These are phyloP conservation scores for Oreohelix idahoensis DNA, from an alignment of 1,140 invertebrate genomes.

Conservation along the genomic window DNA sequence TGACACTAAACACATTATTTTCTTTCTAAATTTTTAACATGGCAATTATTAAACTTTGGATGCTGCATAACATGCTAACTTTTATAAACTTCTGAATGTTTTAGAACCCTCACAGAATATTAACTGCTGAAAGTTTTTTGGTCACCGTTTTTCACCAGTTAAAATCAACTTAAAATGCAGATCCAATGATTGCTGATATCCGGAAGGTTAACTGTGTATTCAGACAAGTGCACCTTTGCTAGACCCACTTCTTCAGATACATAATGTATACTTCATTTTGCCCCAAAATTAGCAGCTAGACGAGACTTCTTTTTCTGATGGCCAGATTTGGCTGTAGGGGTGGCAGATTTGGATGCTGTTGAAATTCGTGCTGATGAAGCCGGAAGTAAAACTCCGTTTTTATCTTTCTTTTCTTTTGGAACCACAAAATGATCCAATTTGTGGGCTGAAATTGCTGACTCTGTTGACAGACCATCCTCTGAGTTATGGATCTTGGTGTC, in stretches of 20 bases:
- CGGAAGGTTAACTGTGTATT: background rate
- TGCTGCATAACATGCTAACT: too few relatives aligned
- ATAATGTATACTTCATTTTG: background rate
- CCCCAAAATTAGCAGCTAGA: slow-evolving; percentile 29
- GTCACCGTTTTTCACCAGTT: too few relatives aligned
- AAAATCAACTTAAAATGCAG: too few relatives aligned
- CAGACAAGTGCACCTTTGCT: background rate
- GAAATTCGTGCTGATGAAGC: background rate
- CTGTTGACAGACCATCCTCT: background rate
- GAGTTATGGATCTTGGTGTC: background rate
- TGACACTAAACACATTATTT: too few relatives aligned
- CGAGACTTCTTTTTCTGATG: slow-evolving; percentile 32
- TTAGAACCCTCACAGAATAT: too few relatives aligned
- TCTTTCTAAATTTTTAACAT: too few relatives aligned
- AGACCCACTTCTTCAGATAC: background rate
- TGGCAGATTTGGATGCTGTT: background rate
- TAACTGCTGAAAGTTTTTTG: too few relatives aligned
- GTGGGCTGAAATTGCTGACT: background rate
- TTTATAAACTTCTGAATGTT: too few relatives aligned
- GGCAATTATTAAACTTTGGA: too few relatives aligned
- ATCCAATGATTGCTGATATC: background rate
- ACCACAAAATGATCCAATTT: background rate
- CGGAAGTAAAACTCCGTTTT: slow-evolving; percentile 8
- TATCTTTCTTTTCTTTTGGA: background rate
- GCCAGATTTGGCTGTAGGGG: background rate